Conservation (phyloP, 1,140 invertebrate species). For the Oryzaephilus surinamensis region DNA sequence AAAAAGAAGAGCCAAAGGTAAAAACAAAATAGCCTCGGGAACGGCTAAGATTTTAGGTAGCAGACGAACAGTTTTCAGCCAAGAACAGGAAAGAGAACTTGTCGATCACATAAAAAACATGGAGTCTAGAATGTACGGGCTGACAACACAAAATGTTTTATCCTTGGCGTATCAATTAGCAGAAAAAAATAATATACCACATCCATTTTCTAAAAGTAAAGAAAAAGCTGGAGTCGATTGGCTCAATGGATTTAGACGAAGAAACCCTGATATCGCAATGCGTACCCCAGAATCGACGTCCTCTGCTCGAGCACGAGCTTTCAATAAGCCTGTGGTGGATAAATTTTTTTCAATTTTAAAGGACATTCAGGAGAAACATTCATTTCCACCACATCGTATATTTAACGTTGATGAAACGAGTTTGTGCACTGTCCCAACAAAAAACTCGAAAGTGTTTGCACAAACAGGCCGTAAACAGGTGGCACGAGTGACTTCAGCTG, state of each 20-base stretch:
- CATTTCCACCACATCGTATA: not conserved
- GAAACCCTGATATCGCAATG: slow-evolving; percentile 7
- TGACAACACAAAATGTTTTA: slow-evolving; percentile 8
- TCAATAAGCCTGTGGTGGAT: slow-evolving; percentile 3
- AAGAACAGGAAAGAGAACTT: slow-evolving; percentile 14
- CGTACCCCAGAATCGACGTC: slow-evolving; percentile 11
- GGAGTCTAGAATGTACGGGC: slow-evolving; percentile 16
- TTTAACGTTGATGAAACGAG: slow-evolving; percentile 30
- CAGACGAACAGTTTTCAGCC: slow-evolving; percentile 8
- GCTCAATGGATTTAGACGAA: slow-evolving; percentile 6
- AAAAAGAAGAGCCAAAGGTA: not conserved
- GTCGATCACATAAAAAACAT: slow-evolving; percentile 11
- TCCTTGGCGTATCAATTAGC: slow-evolving; percentile 16
- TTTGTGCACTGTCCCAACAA: slow-evolving; percentile 18
- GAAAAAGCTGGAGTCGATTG: slow-evolving; percentile 9
- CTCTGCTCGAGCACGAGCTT: slow-evolving; percentile 3
- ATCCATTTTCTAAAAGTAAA: slow-evolving; percentile 11
- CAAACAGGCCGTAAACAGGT: slow-evolving; percentile 29
- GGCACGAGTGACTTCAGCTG: slow-evolving; percentile 19
- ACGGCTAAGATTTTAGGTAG: slow-evolving; percentile 3
- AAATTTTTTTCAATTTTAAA: slow-evolving; percentile 9
- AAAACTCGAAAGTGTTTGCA: slow-evolving; percentile 22
- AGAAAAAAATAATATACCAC: slow-evolving; percentile 10
- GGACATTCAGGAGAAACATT: not conserved
- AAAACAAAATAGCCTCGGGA: too few relatives aligned